A percentile compares a stretch with the other conserved stretches of the same genome.
Evolutionary conservation across 2,113 vertebrate species (phyloP).

Genomic region (Romanogobio albipinnatus): DNA sequence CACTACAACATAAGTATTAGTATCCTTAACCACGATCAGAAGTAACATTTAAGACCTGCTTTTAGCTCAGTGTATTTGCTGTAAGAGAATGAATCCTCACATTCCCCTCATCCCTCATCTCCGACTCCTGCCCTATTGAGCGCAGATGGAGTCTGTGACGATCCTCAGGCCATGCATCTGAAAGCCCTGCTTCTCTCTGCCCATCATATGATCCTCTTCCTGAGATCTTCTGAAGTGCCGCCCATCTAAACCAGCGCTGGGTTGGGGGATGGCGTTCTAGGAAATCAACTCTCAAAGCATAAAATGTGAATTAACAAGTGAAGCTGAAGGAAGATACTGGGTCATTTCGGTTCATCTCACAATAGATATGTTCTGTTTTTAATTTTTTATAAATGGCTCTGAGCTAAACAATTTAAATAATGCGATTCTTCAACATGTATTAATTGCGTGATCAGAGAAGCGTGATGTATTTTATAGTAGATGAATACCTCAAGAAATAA

Average conservation of each 20-base stretch:
- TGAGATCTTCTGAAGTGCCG: background rate
- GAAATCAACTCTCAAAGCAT: slow-evolving; percentile 13
- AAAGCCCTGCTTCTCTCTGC: background rate
- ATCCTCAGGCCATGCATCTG: slow-evolving; percentile 26
- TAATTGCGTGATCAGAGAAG: slow-evolving; percentile 22
- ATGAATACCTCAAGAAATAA: background rate
- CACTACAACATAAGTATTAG: background rate
- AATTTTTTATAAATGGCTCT: slow-evolving; percentile 1
- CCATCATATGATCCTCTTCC: slow-evolving; percentile 1
- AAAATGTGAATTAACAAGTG: background rate
- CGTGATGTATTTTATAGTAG: background rate
- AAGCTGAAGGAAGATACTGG: background rate
- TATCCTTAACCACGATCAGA: background rate
- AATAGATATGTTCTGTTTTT: background rate
- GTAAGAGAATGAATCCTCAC: background rate
- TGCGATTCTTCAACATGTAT: slow-evolving; percentile 9
- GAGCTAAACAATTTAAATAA: background rate
- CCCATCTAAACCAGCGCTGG: background rate
- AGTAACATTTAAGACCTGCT: background rate
- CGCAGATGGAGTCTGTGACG: background rate
- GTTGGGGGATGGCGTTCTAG: background rate
- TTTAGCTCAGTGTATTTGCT: background rate
- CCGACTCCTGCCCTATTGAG: background rate
- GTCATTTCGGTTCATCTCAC: background rate
- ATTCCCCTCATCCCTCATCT: background rate